Evolutionary conservation across 2,888 invertebrate genomes (phyloP).

Genomic region (Xylocampa areola): DNA sequence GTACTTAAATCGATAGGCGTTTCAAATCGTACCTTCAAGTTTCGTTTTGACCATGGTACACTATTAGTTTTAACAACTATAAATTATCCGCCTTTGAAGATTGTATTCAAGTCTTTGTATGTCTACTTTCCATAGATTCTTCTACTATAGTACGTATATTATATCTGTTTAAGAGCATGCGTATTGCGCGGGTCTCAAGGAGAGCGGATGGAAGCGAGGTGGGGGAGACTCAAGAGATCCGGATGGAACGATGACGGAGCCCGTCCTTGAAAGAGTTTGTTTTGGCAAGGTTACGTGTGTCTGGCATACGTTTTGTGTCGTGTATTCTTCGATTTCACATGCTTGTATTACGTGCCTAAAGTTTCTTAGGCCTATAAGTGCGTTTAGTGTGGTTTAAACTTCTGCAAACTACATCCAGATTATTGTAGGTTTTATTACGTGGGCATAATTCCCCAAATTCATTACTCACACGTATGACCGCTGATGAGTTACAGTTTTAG

Average conservation of each 20-base stretch:
- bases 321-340: conserved; percentile 6
- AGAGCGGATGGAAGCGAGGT: conserved; percentile 55
- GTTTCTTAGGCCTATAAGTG: neutral
- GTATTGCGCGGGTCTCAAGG: conserved; percentile 57
- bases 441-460: conserved; percentile 56
- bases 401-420: conserved; percentile 1
- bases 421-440: conserved; percentile 11
- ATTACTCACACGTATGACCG: conserved; percentile 74
- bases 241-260: conserved; percentile 65
- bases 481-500: conserved; percentile 78
- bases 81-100: conserved; percentile 69
- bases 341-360: neutral
- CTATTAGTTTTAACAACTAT: conserved; percentile 56
- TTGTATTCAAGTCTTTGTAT: conserved; percentile 63
- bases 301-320: conserved; percentile 23
- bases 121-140: too few relatives aligned
- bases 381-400: too few relatives aligned
- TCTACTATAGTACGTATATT: conserved; percentile 21
- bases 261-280: conserved; percentile 76
- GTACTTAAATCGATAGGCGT: conserved; percentile 63
- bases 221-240: conserved; percentile 68
- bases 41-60: conserved; percentile 41
- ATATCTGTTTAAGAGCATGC: conserved; percentile 68
- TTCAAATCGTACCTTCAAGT: conserved; percentile 56
- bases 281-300: conserved; percentile 75